These are phyloP conservation scores for Megastigmus dorsalis DNA, from an alignment of 2,888 invertebrate species.

Conservation along the genomic window DNA sequence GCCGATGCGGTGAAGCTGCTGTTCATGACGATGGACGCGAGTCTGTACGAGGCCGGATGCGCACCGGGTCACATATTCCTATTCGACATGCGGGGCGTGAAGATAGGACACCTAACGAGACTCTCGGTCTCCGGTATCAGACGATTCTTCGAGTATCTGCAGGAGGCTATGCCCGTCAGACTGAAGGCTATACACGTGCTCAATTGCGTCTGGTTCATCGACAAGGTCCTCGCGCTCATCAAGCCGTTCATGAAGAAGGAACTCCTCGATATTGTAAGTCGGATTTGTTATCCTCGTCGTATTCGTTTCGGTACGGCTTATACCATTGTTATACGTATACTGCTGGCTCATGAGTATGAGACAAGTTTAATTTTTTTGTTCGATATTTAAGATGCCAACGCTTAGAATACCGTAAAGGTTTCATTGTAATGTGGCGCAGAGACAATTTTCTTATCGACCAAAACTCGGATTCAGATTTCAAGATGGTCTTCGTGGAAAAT, in stretches of 20 bases:
- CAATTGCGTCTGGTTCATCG: constrained; percentile 76
- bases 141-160: constrained; percentile 81
- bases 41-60: constrained; percentile 78
- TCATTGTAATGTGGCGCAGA: too few species aligned
- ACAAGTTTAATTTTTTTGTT: too few species aligned
- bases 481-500: too few species aligned
- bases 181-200: constrained; percentile 81
- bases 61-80: constrained; percentile 80
- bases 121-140: constrained; percentile 78
- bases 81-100: constrained; percentile 82
- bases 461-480: too few species aligned
- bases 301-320: too few species aligned
- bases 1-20: constrained; percentile 79
- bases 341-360: too few species aligned
- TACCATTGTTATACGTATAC: too few species aligned
- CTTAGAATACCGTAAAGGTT: too few species aligned
- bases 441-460: too few species aligned
- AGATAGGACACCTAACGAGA: constrained; percentile 78
- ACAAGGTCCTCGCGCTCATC: constrained; percentile 74
- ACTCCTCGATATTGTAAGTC: constrained; percentile 72
- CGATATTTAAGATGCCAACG: too few species aligned
- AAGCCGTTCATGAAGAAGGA: constrained; percentile 75
- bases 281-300: too few species aligned
- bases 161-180: constrained; percentile 82
- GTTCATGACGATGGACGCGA: constrained; percentile 79